Base-by-base conservation (phyloP, 37 sponge, comb jelly and placozoan genomes). In the Diacarnus erythraeanus region DNA sequence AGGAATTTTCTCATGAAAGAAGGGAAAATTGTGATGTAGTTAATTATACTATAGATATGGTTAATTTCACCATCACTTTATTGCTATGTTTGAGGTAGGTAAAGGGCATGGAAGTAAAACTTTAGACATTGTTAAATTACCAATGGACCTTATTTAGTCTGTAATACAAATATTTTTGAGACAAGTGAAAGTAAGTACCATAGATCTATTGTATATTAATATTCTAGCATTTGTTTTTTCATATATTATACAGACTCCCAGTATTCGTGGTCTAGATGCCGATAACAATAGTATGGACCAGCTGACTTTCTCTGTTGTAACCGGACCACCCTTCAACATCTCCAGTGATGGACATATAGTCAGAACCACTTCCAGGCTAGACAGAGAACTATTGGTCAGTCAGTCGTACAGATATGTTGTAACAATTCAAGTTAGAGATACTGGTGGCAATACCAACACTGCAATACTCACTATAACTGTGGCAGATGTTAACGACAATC, bases 401-500 rank as follows among this genome's bases (percentile, higher is more conserved):
- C 51, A 47, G 51, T 47, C 51, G 12, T 47, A 69, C 69, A 37
- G 20, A 4, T 69, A 37, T 33, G 31, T 20, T 31, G 39, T 69
- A 3, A 69, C 56, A 1, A 34, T 86, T 8, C 41, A n/a, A 15
- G 80, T 74, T 2, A 27, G 6, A 36, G 86, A 86, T 43, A 26
- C 39, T 1, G 75, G 38, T 30, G 75, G 75, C 18, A 42, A 60
- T 51, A 65, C 10, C 17, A 40, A 25, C 25, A 33, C 41, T 4
- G 75, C 58, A 22, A 10, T 23, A 8, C 29, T 86, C 27, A 59
- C n/a, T 10, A 42, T 86, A 3, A 26, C 47, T 17, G 65, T 86
- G 3, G 10, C 42, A 3, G 80, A 86, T 34, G 47, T 78, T 41
- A 86, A 86, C 42, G 86, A 86, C 41, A 71, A 86, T 26, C 27